These are phyloP conservation scores for Lepidostoma basale DNA, from an alignment of 1,140 invertebrate genomes.

Conservation along the genomic window DNA sequence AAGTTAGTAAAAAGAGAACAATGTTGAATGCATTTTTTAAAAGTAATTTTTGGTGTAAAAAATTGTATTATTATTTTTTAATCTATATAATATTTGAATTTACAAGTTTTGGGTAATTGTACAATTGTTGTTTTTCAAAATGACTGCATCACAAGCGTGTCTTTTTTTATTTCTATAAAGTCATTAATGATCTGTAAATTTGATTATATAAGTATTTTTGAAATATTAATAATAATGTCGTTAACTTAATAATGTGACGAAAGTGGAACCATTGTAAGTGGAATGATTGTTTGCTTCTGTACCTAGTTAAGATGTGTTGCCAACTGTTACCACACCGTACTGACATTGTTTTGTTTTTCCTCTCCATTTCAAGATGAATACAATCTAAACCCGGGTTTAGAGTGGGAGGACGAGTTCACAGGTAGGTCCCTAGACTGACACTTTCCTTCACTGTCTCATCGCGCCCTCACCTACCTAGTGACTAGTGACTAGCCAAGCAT, in stretches of 20 bases:
- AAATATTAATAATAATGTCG: too few relatives aligned
- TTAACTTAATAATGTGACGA: conserved; percentile 33
- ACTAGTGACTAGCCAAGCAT: conserved; percentile 9
- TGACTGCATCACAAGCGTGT: too few relatives aligned
- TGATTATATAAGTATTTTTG: too few relatives aligned
- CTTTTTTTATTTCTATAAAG: too few relatives aligned
- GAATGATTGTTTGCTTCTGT: conserved; percentile 32
- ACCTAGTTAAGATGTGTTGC: conserved; percentile 42
- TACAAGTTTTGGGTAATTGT: too few relatives aligned
- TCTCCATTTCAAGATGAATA: conserved; percentile 93
- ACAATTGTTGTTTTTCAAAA: too few relatives aligned
- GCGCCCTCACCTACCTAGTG: background rate
- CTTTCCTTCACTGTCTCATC: conserved; percentile 13
- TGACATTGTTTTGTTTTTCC: conserved; percentile 71
- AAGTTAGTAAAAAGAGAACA: too few relatives aligned
- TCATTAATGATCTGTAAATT: too few relatives aligned
- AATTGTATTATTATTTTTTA: too few relatives aligned
- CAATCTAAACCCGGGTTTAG: conserved; percentile 99
- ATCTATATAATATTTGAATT: too few relatives aligned
- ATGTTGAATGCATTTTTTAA: too few relatives aligned
- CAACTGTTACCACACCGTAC: conserved; percentile 56
- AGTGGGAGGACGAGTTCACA: conserved; percentile 99
- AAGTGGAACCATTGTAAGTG: conserved; percentile 42
- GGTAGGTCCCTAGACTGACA: conserved; percentile 76
- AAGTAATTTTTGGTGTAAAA: too few relatives aligned